Evolutionary conservation across 2,888 invertebrate genomes (phyloP), one percentile per base, ranked within the genome.

Genomic region (Ferdinandea cuprea): DNA sequence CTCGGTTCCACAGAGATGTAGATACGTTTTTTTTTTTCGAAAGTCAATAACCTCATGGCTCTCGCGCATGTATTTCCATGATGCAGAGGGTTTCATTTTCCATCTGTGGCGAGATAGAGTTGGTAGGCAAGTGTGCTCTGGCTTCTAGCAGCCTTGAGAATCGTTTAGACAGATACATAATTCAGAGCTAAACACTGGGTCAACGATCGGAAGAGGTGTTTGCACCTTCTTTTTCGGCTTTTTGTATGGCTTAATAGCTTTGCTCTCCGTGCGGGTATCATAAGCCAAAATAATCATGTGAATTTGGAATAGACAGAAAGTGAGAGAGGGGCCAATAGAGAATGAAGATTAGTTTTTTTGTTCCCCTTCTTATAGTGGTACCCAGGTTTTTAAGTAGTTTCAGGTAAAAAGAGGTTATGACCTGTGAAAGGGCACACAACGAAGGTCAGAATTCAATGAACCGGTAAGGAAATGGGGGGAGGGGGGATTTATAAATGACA

Each of bases 191-290:
- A 78, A 13, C 83, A 78, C 68, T 83, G 83, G 83, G 83, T 83
- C 83, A 83, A 83, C 73, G 83, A 83, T 83, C 83, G 72, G 40
- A 28, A 72, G 69, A 83, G 83, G 77, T 78, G 77, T 73, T 83
- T 78, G 77, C 48, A 68, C 78, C 78, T 83, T 81, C 52, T 54
- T 59, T 59, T 68, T 72, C 28, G 71, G 42, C 35, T 56, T 69
- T 65, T 61, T 69, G 9, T 76, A 54, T 19, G 59, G 28, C 61
- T 59, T 77, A 42, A 54, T 63, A 54, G 58, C 42, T 65, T 63
- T 32, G 48, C 44, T 72, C 15, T 72, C 69, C 54, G 65, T 17
- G 71, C 17, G 28, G 54, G 40, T 76, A 48, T 66, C 68, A 68
- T 66, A 50, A 59, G 32, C 37, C 30, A 48, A 46, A 71, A 15